These are phyloP conservation scores for Dermolepida albohirtum DNA, from an alignment of 2,888 invertebrate genomes.

Conservation along the genomic window DNA sequence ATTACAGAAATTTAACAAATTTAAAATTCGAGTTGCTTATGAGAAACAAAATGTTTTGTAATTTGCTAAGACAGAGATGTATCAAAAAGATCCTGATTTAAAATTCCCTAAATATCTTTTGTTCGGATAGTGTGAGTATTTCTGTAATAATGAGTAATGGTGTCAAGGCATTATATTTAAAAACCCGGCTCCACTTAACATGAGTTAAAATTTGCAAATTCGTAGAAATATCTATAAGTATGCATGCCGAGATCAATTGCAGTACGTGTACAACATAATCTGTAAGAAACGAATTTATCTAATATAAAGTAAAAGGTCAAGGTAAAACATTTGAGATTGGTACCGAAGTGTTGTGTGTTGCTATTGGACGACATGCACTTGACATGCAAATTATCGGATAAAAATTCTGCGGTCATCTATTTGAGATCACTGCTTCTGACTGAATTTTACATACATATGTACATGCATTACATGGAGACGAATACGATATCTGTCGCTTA, in stretches of 20 bases:
- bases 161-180: too few relatives aligned
- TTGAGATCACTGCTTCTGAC: conserved; percentile 20
- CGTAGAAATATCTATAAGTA: neutral
- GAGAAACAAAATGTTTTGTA: too few relatives aligned
- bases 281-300: conserved; percentile 21
- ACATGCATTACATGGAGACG: neutral
- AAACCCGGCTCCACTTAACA: too few relatives aligned
- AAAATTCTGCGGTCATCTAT: conserved; percentile 29
- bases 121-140: too few relatives aligned
- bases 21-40: too few relatives aligned
- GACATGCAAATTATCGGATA: conserved; percentile 35
- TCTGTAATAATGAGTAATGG: too few relatives aligned
- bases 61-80: too few relatives aligned
- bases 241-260: neutral
- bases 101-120: too few relatives aligned
- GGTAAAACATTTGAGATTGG: conserved; percentile 25
- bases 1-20: too few relatives aligned
- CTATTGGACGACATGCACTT: conserved; percentile 18
- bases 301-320: conserved; percentile 33
- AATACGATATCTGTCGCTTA: neutral
- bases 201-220: too few relatives aligned
- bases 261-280: conserved; percentile 9
- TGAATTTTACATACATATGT: conserved; percentile 6
- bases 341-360: conserved; percentile 1
- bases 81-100: too few relatives aligned